Base-by-base conservation (phyloP, 1,140 invertebrate species). In the Hesperophylax magnus region DNA sequence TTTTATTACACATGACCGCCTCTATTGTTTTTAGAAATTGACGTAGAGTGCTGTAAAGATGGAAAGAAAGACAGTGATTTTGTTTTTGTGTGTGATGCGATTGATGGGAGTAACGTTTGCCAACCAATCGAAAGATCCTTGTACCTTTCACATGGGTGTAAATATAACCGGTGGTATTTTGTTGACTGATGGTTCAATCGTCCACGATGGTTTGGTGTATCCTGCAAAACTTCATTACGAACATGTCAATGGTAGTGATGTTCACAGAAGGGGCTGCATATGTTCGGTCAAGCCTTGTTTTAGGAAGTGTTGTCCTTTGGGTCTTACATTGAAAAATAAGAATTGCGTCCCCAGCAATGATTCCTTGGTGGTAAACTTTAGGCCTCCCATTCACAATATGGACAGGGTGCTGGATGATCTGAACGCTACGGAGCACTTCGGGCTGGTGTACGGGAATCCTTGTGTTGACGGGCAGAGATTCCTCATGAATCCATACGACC, bases 231-330 rank as follows among this genome's bases (percentile, higher is more conserved):
- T 72, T 6, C n/a, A n/a, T 15, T 84, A 63, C 80, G 34, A 20
- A 5, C 18, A 79, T 74, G 24, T n/a, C 7, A 67, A 78, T 5
- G 27, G 47, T 15, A 53, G 58, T 7, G 61, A 60, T 9, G 24
- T 24, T 15, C 67, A 77, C 53, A 47, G 22, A 17, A 74, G 78
- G 53, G 83, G 82, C 2, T 84, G 83, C 31, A 20, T 78, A 6
- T 84, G 83, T 34, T 7, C 22, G 11, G 11, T 75, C 18, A 84
- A 78, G 53, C 39, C 31, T 6, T 84, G 83, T 47, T 61, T 78
- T 1, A 78, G 80, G 18, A 84, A 84, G 54, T 84, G 83, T 60
- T 84, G 83, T 80, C 75, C 83, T n/a, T 15, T 61, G 14, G 78
- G 81, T 15, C 67, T 54, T 8, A 74, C 24, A 14, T 22, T 77